Base-by-base conservation (phyloP, 2,113 vertebrate species). In the Poecilia latipinna region DNA sequence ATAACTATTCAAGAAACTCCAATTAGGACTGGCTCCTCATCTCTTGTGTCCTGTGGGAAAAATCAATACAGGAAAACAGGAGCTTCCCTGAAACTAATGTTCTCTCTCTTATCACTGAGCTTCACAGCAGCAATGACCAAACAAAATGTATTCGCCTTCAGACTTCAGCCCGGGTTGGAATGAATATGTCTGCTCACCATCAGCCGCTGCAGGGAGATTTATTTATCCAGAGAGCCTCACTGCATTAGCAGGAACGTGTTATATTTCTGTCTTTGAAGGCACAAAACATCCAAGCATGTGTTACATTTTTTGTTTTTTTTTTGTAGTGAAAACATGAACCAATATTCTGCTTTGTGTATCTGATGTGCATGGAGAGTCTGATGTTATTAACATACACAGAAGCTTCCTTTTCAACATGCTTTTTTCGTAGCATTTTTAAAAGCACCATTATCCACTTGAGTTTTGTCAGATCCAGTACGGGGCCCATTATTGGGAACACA, bases 31-130 rank as follows among this genome's bases (percentile, higher is more conserved):
- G 0, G 81, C 75, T 61, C 75, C 68, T 61, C 79, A 71, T 89
- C 79, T 68, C 66, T 24, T n/a, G 24, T 72, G 67, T 84, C 78
- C 78, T 71, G 8, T 57, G 83, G 80, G 83, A 73, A 86, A 57
- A 93, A 90, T 93, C 89, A 84, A 91, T 90, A 79, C 57, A 67
- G 74, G 72, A 80, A 90, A 88, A 76, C 64, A 62, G 76, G 70
- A 84, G 74, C 71, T 80, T 79, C 86, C 77, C 79, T 62, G 62
- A 57, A 80, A 54, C 71, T 73, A 84, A 89, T 85, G 88, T 65
- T 70, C 42, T 68, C 62, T 64, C 65, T 39, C 29, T 68, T 72
- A 51, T 74, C 77, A 32, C 73, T 0, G 76, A 75, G 62, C 22
- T 87, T 78, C 68, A 76, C 33, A 57, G 63, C 74, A 75, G 33